phyloP scores from a whole-genome alignment of 2,888 invertebrate species.

The Yponomeuta plumbellus region DNA sequence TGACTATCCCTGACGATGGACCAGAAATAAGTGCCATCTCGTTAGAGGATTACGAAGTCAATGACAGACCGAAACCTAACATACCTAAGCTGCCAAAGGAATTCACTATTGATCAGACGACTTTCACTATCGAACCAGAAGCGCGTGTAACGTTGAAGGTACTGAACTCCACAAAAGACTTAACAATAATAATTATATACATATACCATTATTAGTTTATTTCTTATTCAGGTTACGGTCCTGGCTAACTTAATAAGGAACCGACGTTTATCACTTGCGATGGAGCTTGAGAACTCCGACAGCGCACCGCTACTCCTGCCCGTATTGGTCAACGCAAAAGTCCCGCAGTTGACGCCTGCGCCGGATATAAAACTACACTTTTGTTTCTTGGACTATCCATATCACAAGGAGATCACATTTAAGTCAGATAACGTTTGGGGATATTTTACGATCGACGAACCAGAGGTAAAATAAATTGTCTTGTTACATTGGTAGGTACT shows the following conservation, averaged over 20 bases:
- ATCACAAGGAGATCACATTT: slow-evolving; percentile 64
- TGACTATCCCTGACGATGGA: slow-evolving; percentile 73
- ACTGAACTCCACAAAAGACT: slow-evolving; percentile 17
- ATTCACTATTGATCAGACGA: slow-evolving; percentile 65
- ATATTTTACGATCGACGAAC: slow-evolving; percentile 55
- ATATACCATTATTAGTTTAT: no score
- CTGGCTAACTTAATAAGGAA: slow-evolving; percentile 71
- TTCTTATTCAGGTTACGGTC: slow-evolving; percentile 65
- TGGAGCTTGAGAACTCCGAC: slow-evolving; percentile 76
- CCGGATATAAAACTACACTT: slow-evolving; percentile 70
- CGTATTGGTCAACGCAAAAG: slow-evolving; percentile 65
- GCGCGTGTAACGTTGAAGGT: slow-evolving; percentile 63
- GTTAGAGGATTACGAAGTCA: slow-evolving; percentile 59
- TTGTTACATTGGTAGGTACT: neutral
- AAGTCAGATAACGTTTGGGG: slow-evolving; percentile 68
- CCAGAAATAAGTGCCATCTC: slow-evolving; percentile 68
- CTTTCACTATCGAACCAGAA: slow-evolving; percentile 63
- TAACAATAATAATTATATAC: no score
- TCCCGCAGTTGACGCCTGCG: slow-evolving; percentile 68
- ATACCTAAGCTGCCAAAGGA: slow-evolving; percentile 72
- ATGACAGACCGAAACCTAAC: slow-evolving; percentile 48
- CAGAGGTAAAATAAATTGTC: slow-evolving; percentile 38
- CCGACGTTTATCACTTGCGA: slow-evolving; percentile 60
- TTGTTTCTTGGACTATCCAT: slow-evolving; percentile 77
- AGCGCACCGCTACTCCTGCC: slow-evolving; percentile 72